phyloP scores from a whole-genome alignment of 2,888 invertebrate genomes.

The Stramonita haemastoma region DNA sequence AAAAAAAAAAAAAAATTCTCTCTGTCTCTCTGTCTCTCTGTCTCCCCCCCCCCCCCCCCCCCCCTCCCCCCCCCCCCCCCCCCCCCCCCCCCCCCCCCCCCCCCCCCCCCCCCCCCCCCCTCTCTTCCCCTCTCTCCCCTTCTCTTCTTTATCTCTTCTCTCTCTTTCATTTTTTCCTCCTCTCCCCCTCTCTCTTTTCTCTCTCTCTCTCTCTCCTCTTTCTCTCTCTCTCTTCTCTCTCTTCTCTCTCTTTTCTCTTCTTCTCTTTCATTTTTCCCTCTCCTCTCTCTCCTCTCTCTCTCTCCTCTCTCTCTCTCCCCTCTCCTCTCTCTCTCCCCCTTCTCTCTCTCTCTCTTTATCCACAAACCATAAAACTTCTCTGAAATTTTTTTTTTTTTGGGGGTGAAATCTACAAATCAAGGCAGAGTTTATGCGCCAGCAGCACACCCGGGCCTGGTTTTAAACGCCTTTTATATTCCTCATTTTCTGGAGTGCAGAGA shows the following conservation, averaged over 20 bases:
- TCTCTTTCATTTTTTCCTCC: background rate
- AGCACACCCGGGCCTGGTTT: too few relatives aligned
- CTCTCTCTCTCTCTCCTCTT: background rate
- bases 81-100: background rate
- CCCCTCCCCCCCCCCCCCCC: background rate
- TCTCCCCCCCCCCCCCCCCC: background rate
- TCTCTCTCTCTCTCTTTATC: background rate
- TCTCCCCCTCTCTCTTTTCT: background rate
- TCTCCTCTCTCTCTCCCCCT: background rate
- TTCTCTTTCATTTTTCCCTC: background rate
- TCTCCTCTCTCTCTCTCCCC: background rate
- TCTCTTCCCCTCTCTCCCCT: background rate
- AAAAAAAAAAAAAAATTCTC: background rate
- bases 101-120: background rate
- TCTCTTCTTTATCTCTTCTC: background rate
- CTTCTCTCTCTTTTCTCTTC: background rate
- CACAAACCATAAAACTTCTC: too few relatives aligned
- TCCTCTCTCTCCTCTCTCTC: background rate
- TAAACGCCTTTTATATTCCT: too few relatives aligned
- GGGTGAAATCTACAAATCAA: too few relatives aligned
- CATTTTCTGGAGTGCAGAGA: too few relatives aligned
- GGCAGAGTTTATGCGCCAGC: too few relatives aligned
- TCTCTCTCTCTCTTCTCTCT: background rate
- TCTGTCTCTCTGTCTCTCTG: background rate
- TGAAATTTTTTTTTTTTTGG: too few relatives aligned